Evolutionary conservation across 2,797 vertebrate species (phyloP), one percentile per base, ranked within the genome.

Genomic region (Peromyscus attwateri): DNA sequence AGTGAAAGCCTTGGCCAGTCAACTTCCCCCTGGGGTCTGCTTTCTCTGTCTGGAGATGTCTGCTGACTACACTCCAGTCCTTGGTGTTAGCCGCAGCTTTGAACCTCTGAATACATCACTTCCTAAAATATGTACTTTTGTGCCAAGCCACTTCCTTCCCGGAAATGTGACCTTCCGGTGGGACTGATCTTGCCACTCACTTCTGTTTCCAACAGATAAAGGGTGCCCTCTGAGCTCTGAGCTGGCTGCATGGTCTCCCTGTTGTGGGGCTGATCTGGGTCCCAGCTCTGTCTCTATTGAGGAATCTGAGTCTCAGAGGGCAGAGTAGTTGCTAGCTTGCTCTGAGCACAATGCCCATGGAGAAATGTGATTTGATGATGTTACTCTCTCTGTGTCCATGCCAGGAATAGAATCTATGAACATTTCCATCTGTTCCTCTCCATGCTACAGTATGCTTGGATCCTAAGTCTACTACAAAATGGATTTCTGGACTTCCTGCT

Each of bases 401-500:
- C 92, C 88, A 97, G 88, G 95, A 98, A 96, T 0, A 94, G 62
- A 93, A 96, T 97, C 43, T 16, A 91, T 76, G 37, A 97, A 27
- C 92, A 94, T 93, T 94, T 66, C 97, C 46, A 84, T 96, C 91
- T 96, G 91, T 79, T 81, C 70, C 49, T 76, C 40, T 25, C 81
- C 70, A 31, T 34, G 16, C 76, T 91, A 49, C 52, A 95, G 79
- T 87, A 80, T 25, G 66, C 89, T 91, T 77, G 21, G 23, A 92
- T 82, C 5, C 16, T 92, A 66, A 83, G n/a, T 93, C 43, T 95
- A 85, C 81, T 95, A 80, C 0, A 19, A 49, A 13, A 96, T 25
- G 92, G 8, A 23, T 94, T 94, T 60, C 62, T 95, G 52, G 34
- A 40, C 82, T 87, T 64, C 92, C 89, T 98, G 87, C 25, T 84